These are phyloP conservation scores for Hormaphis cornu DNA, from an alignment of 1,140 invertebrate genomes.

Conservation along the genomic window DNA sequence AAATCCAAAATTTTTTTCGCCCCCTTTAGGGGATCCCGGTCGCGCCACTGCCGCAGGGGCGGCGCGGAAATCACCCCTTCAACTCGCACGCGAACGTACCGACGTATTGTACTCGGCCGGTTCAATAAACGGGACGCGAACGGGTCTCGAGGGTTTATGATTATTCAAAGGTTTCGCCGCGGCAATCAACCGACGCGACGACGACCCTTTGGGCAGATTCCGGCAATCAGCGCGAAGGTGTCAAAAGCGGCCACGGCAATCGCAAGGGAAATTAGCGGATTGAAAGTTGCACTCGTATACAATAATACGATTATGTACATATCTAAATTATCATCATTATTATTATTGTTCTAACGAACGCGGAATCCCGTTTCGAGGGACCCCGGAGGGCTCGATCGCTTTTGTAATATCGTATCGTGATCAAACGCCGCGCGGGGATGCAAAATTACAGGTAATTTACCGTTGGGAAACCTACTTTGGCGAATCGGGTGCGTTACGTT, in stretches of 20 bases:
- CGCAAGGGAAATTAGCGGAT: constrained; percentile 31
- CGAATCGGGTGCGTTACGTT: too few species aligned
- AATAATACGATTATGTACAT: too few species aligned
- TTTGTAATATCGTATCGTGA: constrained; percentile 5
- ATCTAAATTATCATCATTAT: too few species aligned
- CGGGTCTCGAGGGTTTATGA: constrained; percentile 3
- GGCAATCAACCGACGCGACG: constrained; percentile 15
- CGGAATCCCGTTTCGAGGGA: neutral
- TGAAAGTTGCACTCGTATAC: constrained; percentile 8
- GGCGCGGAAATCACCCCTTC: too few species aligned
- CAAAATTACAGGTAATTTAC: too few species aligned
- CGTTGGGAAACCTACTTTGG: too few species aligned
- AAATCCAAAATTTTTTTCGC: too few species aligned
- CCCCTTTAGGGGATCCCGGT: too few species aligned
- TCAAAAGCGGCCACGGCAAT: neutral
- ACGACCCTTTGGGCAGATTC: constrained; percentile 3
- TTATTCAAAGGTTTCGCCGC: constrained; percentile 24
- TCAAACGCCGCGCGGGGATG: too few species aligned
- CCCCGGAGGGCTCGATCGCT: constrained; percentile 10
- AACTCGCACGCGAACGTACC: too few species aligned
- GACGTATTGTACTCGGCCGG: too few species aligned
- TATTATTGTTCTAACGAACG: constrained; percentile 16
- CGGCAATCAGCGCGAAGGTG: neutral
- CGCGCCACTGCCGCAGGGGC: too few species aligned
- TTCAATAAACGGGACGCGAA: neutral